A percentile compares a stretch with the other conserved stretches of the same genome.
These are phyloP conservation scores for Cepaea nemoralis DNA, from an alignment of 1,140 invertebrate genomes.

Conservation along the genomic window DNA sequence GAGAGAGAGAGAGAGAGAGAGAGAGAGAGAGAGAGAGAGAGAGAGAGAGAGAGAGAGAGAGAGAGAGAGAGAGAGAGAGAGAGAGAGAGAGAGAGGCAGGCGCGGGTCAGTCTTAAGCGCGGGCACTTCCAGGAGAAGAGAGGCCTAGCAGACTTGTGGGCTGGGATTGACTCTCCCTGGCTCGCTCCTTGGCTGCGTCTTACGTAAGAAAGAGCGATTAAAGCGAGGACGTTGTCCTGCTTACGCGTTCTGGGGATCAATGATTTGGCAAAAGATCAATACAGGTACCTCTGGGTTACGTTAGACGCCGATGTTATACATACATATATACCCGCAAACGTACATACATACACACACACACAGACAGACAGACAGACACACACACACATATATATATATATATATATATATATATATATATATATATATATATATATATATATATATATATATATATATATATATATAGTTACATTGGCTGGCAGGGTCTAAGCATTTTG, in stretches of 20 bases:
- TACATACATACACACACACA: too few relatives aligned
- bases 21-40: neutral
- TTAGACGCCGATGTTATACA: too few relatives aligned
- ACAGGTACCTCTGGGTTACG: too few relatives aligned
- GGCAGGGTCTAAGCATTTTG: too few relatives aligned
- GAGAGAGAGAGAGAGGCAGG: neutral
- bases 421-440: too few relatives aligned
- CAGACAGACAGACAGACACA: too few relatives aligned
- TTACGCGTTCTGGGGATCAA: neutral
- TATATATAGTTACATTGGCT: too few relatives aligned
- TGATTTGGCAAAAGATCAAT: neutral
- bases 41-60: neutral
- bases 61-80: neutral
- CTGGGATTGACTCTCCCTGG: neutral
- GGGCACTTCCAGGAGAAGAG: neutral
- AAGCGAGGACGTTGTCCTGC: neutral
- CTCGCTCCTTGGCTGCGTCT: neutral
- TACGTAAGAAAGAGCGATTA: neutral
- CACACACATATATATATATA: too few relatives aligned
- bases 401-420: too few relatives aligned
- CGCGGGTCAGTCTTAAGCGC: neutral
- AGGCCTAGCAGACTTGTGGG: constrained; percentile 1
- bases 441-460: too few relatives aligned
- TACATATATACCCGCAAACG: too few relatives aligned
- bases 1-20: constrained; percentile 2